Conservation (phyloP, 2,797 vertebrate genomes). For the Enteromius viviparus region DNA sequence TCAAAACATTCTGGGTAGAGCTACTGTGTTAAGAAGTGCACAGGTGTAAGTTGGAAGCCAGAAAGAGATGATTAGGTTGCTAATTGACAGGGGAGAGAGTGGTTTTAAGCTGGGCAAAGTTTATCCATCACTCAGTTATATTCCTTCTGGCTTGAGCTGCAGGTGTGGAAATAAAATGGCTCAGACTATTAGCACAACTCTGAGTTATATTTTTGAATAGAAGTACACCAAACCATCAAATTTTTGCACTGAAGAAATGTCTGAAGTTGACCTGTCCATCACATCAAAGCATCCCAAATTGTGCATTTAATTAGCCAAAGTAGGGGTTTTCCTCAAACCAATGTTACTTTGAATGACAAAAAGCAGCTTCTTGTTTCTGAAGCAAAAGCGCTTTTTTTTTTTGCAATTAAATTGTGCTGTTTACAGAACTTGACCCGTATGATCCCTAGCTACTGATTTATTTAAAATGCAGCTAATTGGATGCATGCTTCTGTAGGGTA, state of each 20-base stretch:
- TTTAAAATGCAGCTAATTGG: slow-evolving; percentile 60
- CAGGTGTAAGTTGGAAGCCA: not conserved
- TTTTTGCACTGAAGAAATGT: not conserved
- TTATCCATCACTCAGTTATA: not conserved
- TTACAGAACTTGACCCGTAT: slow-evolving; percentile 54
- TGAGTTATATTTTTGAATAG: not conserved
- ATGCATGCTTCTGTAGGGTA: slow-evolving; percentile 44
- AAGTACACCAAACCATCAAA: not conserved
- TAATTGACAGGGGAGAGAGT: slow-evolving; percentile 20
- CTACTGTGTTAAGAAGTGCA: not conserved
- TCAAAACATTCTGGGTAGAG: not conserved
- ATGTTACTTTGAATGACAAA: not conserved
- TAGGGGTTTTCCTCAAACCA: not conserved
- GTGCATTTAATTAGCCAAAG: not conserved
- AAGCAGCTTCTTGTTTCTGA: not conserved
- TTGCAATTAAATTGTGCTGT: slow-evolving; percentile 47
- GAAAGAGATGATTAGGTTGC: not conserved
- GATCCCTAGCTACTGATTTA: slow-evolving; percentile 51
- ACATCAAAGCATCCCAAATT: not conserved
- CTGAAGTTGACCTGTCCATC: slow-evolving; percentile 9
- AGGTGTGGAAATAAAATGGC: slow-evolving; percentile 16
- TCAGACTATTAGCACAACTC: not conserved
- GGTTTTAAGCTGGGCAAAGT: not conserved
- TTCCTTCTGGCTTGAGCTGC: slow-evolving; percentile 6
- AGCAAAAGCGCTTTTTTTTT: not conserved